Base-by-base conservation (phyloP, 2,888 invertebrate genomes). In the Scaptomyza reducta region DNA sequence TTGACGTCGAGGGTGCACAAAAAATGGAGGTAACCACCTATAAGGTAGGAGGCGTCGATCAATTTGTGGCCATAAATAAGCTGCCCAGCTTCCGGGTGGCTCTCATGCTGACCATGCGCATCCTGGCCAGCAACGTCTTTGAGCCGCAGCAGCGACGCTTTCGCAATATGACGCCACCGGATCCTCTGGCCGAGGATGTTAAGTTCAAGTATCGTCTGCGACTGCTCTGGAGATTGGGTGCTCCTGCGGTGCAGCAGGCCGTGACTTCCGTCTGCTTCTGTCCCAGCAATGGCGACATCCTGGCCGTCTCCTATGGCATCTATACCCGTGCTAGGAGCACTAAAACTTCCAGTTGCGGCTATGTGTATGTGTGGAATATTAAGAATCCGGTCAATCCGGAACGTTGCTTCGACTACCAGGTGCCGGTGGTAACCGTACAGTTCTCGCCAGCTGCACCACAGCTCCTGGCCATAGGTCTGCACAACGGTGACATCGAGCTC, bases 301-400 rank as follows among this genome's bases (percentile, higher is more conserved):
- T 97, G 40, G 96, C 96, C 0, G 95, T 95, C 0, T 95, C 94
- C 11, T 96, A 97, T 87, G 96, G 96, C 0, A 94, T 94, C 80
- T 94, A 94, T 74, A 93, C 92, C 33, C 94, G 93, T 78, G 70
- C 65, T 0, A 59, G 67, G 42, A 35, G 68, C 0, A 92, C 93
- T 0, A 63, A 59, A 7, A 93, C 94, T 29, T 90, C 91, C 0
- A 91, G 91, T n/a, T 90, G 90, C 1, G 97, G 97, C 0, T 86
- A 95, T 38, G 93, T 97, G 1, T 93, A 95, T 76, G 90, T 96
- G 61, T 97, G 97, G 97, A 96, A 95, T 82, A 94, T 95, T 1
- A 95, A 97, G 91, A 97, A 96, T 90, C 96, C 96, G 0, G 93
- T 94, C 13, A 94, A 95, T 85, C 96, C 96, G 0, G 96, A 96